These are phyloP conservation scores for Notarius quadriscutis DNA, from an alignment of 2,113 vertebrate species.

Conservation along the genomic window DNA sequence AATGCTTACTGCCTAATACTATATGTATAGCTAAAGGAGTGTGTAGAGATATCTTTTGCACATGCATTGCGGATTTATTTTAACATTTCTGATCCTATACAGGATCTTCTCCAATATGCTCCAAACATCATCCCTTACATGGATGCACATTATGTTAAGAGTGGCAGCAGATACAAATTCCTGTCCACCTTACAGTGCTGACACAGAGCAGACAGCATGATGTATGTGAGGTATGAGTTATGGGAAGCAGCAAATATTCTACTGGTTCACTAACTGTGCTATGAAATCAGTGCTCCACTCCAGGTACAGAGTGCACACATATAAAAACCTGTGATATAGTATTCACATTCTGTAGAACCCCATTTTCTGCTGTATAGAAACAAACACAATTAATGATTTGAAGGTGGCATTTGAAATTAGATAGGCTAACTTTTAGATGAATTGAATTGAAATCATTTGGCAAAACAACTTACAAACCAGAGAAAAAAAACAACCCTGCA, in stretches of 20 bases:
- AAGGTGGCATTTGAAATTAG: background rate
- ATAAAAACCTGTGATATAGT: background rate
- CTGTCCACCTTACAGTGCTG: background rate
- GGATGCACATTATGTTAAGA: background rate
- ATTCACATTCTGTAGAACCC: background rate
- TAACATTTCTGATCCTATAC: background rate
- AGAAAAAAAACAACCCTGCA: background rate
- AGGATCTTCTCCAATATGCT: background rate
- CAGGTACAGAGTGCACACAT: constrained; percentile 17
- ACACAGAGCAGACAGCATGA: constrained; percentile 32
- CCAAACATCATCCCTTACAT: background rate
- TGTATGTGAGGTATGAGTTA: constrained; percentile 7
- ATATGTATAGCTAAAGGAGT: background rate
- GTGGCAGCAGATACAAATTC: background rate
- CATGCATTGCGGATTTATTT: background rate
- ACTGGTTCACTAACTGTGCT: constrained; percentile 3
- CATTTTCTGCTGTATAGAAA: background rate
- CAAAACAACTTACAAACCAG: background rate
- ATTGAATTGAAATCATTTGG: background rate
- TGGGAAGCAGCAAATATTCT: background rate
- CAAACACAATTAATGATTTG: constrained; percentile 3
- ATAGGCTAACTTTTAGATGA: background rate
- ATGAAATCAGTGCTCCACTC: constrained; percentile 3
- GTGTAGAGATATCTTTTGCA: background rate
- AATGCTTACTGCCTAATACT: background rate